Base-by-base conservation (phyloP, 1,140 invertebrate species). In the Cherax destructor region DNA sequence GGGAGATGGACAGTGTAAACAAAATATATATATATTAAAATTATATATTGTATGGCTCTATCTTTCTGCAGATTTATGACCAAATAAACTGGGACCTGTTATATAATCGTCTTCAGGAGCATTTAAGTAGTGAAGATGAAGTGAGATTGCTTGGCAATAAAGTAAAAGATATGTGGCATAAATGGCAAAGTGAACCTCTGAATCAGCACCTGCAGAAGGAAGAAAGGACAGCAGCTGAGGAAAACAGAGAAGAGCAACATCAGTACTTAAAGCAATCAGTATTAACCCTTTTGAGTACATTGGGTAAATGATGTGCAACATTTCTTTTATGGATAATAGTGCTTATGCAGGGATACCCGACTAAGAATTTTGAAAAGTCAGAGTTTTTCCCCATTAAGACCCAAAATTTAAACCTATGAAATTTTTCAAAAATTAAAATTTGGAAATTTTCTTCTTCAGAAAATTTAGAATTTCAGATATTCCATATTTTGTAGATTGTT, bases 181-280 rank as follows among this genome's bases (percentile, higher is more conserved):
- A 78, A 21, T 87, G 85, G 85, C 74, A 24, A 49, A 87, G 56
- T 61, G 85, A 87, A 47, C 85, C 85, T 9, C 76, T 87, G 11
- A 61, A 50, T 41, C 16, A 30, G 2, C 7, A 56, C 61, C 69
- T 87, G 18, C 11, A 79, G n/a, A 87, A 87, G 56, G 21, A 78
- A 61, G 49, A 30, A 76, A 18, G 77, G 47, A 30, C 4, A 52
- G 10, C 72, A 56, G 76, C 52, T 24, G 59, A 41, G 61, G 52
- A 78, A 61, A 49, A 78, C 4, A 56, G 16, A 30, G n/a, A 7
- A 41, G 16, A 87, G 24, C n/a, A 41, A 41, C 41, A 41, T 78
- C 56, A 61, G 1, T n/a, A 52, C 18, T 21, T 87, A 30, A 87
- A 47, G 18, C 47, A 78, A 11, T 50, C 85, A 65, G 61, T 74